Conservation (phyloP, 2,888 invertebrate genomes). For the Ophion slaviceki region DNA sequence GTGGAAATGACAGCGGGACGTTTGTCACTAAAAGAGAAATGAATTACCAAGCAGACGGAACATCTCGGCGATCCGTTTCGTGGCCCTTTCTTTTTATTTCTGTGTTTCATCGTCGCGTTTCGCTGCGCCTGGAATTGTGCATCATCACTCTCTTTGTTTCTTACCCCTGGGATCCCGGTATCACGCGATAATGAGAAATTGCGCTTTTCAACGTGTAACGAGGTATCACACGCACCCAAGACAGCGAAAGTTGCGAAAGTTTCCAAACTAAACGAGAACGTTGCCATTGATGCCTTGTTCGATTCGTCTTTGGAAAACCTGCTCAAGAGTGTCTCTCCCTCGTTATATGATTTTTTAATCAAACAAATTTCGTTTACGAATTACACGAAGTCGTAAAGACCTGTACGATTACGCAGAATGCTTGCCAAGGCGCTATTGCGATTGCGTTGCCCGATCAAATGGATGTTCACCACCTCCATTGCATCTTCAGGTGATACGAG, state of each 20-base stretch:
- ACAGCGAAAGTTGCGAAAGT: neutral
- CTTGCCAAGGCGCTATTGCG: no score
- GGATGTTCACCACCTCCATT: no score
- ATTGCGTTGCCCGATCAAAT: no score
- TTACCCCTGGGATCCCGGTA: neutral
- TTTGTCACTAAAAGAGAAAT: slow-evolving; percentile 43
- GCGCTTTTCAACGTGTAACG: neutral
- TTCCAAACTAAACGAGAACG: neutral
- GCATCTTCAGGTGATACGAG: no score
- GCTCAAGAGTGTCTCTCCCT: neutral
- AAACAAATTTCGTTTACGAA: no score
- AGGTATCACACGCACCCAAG: neutral
- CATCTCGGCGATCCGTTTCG: slow-evolving; percentile 10
- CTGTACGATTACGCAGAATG: neutral
- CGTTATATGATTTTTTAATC: no score
- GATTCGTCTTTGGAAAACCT: neutral
- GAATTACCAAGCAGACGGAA: slow-evolving; percentile 20
- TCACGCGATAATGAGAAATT: slow-evolving; percentile 1
- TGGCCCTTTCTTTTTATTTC: slow-evolving; percentile 20
- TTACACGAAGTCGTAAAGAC: no score
- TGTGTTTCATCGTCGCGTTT: slow-evolving; percentile 36
- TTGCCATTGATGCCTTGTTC: neutral
- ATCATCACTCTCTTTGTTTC: neutral
- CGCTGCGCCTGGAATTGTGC: slow-evolving; percentile 25
- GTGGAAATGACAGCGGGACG: slow-evolving; percentile 30